Evolutionary conservation across 2,113 vertebrate species (phyloP), one percentile per base, ranked within the genome.

Genomic region (Accipiter cooperii): DNA sequence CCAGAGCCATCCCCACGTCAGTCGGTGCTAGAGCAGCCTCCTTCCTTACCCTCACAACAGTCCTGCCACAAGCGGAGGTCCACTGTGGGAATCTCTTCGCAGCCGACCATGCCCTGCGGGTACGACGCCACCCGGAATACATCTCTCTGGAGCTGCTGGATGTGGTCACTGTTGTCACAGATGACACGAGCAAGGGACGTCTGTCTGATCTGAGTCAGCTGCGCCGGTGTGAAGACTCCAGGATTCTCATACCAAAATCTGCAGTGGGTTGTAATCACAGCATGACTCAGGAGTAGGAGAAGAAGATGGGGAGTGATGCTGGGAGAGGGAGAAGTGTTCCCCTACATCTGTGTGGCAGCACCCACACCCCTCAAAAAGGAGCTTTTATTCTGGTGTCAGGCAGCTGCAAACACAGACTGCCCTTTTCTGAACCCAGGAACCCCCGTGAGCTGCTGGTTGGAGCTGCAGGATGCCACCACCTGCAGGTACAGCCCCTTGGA

Each of bases 181-280:
- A 98, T 95, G 84, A 98, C 89, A 52, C 98, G 97, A 75, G 98
- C 97, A 1, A 98, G 94, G n/a, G 98, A 98, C 0, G 96, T 87
- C 95, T 98, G 98, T 54, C 84, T 96, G 69, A 98, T 85, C 96
- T 98, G 97, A 60, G 97, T 97, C 65, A 98, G 94, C 78, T 98
- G 98, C 0, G 97, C 96, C 0, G 97, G 91, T 0, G 94, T 97
- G 97, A 98, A 97, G 28, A 98, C 97, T 54, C 96, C 98, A 1
- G 98, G 96, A 31, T 98, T 98, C 94, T 97, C 97, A 51, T 98
- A 98, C 98, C 98, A 98, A 86, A 98, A 98, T 42, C 98, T 98
- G 87, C 79, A 85, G 77, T 24, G 92, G 60, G 82, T 86, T 66
- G 76, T 44, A 93, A 89, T 81, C 90, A 88, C 42, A 71, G 89